Evolutionary conservation across 2,113 vertebrate species (phyloP).

Genomic region (Hippopotamus amphibius): DNA sequence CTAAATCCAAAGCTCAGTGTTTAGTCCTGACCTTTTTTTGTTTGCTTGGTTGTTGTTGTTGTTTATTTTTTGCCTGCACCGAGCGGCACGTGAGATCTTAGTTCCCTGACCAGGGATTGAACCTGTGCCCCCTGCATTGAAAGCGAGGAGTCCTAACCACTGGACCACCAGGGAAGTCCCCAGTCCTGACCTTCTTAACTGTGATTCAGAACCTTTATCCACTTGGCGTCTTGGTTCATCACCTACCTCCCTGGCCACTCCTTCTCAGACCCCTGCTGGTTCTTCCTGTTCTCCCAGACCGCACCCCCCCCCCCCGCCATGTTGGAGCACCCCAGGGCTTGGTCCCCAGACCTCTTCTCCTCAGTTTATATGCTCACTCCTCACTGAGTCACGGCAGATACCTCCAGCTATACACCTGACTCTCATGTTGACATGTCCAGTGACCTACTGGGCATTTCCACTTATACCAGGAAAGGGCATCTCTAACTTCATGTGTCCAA

Average conservation of each 20-base stretch:
- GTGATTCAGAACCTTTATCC: background rate
- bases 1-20: too few relatives aligned
- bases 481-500: background rate
- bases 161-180: too few relatives aligned
- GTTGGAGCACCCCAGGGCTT: too few relatives aligned
- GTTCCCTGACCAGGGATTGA: too few relatives aligned
- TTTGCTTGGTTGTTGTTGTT: too few relatives aligned
- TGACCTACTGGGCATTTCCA: background rate
- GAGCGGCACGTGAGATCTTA: too few relatives aligned
- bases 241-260: too few relatives aligned
- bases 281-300: background rate
- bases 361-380: background rate
- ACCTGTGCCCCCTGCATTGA: too few relatives aligned
- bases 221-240: background rate
- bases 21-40: too few relatives aligned
- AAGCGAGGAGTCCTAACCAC: too few relatives aligned
- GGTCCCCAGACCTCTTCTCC: background rate
- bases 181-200: background rate
- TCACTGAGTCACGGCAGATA: background rate
- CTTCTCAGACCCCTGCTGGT: accelerated
- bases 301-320: too few relatives aligned
- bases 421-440: background rate
- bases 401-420: background rate
- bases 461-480: background rate
- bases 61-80: too few relatives aligned